phyloP scores from a whole-genome alignment of 1,140 invertebrate genomes.

The Epicauta chinensis region DNA sequence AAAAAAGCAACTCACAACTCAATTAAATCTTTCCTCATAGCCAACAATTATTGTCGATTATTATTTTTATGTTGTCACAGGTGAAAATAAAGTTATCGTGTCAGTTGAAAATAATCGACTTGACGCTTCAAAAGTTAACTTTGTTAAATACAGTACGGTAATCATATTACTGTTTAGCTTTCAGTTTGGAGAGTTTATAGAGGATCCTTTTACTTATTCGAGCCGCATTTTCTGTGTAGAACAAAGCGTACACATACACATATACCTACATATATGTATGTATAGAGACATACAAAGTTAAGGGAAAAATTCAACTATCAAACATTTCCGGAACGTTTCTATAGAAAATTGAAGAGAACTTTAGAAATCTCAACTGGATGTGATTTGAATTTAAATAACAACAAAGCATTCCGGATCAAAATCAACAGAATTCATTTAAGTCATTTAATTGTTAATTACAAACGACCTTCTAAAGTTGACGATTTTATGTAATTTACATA shows the following conservation, averaged over 20 bases:
- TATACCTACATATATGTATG: not conserved
- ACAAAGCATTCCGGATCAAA: conserved; percentile 5
- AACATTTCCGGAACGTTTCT: not conserved
- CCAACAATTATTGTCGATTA: conserved; percentile 12
- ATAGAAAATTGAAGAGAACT: not conserved
- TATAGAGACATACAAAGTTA: not conserved
- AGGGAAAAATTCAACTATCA: not conserved
- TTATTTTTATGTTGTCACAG: not conserved
- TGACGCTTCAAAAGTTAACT: conserved; percentile 17
- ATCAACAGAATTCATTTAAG: too few relatives aligned
- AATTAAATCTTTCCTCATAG: conserved; percentile 13
- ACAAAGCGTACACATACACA: conserved; percentile 6
- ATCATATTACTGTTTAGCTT: conserved; percentile 16
- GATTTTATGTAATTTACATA: too few relatives aligned
- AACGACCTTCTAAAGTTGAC: too few relatives aligned
- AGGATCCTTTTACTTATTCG: too few relatives aligned
- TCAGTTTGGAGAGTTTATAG: not conserved
- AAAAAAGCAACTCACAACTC: too few relatives aligned
- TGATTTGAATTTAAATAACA: conserved; percentile 17
- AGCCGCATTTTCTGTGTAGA: not conserved
- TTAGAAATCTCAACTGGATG: conserved; percentile 13
- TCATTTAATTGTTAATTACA: too few relatives aligned
- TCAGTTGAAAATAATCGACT: conserved; percentile 3
- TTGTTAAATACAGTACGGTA: conserved; percentile 12
- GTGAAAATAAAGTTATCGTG: too few relatives aligned